Base-by-base conservation (phyloP, 2,113 vertebrate genomes). In the Rhadina sibilatrix region DNA sequence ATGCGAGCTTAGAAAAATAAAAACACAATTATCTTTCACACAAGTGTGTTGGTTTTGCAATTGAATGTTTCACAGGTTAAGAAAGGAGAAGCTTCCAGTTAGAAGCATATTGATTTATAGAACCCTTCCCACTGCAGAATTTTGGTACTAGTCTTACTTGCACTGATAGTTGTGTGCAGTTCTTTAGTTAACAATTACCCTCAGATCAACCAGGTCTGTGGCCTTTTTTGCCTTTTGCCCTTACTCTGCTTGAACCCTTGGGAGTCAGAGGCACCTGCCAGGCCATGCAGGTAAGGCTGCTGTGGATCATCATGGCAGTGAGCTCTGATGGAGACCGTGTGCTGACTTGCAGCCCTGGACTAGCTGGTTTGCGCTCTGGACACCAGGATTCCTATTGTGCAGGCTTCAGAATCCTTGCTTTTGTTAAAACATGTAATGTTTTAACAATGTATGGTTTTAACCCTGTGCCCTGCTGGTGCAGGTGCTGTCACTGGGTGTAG, bases 1-100 rank as follows among this genome's bases (percentile, higher is more conserved):
- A 80, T 97, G 90, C 94, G 52, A 96, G 96, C 93, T 90, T 97
- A 97, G 95, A 96, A 93, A 85, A 98, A 97, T 98, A 98, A 98
- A 97, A 96, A 53, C 88, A 93, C 93, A 46, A 15, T 89, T 98
- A 97, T 97, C 97, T 98, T 98, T 98, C 96, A 97, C 65, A 74
- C 4, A 71, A 60, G 47, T 52, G 25, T 23, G 56, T 72, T 94
- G 13, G 69, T 95, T 96, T 84, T 65, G 18, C 75, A 72, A 4
- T 46, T 52, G 50, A 47, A 81, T 85, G 70, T 91, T 90, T 57
- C 44, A 44, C 66, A 59, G 18, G 15, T 23, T 40, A 52, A 63
- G 52, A 63, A 81, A 82, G 33, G 28, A 81, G 24, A 69, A 46
- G 15, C 68, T 78, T 88, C 50, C 20, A 33, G 4, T 85, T 61